Conservation (phyloP, 2,888 invertebrate species). For the Boloria selene region DNA sequence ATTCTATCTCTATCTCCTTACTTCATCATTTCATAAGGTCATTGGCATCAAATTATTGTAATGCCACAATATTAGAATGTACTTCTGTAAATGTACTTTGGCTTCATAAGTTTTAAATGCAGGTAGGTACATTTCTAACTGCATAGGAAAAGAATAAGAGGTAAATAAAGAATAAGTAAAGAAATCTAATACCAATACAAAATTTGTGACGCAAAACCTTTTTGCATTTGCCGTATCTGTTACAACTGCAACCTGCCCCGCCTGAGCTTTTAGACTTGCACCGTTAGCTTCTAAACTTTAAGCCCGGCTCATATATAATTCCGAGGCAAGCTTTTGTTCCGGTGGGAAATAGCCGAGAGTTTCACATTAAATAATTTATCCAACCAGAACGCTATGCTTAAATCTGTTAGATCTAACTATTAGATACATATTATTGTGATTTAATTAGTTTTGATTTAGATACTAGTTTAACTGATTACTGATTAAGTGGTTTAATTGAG, state of each 20-base stretch:
- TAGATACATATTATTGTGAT: conserved; percentile 33
- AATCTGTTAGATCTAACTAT: conserved; percentile 40
- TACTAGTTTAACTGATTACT: conserved; percentile 22
- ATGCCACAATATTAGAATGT: too few relatives aligned
- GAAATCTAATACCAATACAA: too few relatives aligned
- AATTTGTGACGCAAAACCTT: neutral
- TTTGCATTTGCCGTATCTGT: conserved; percentile 50
- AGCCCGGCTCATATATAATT: conserved; percentile 81
- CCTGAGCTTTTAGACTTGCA: conserved; percentile 82
- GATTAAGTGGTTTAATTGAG: conserved; percentile 24
- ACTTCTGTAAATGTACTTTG: too few relatives aligned
- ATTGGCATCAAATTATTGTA: too few relatives aligned
- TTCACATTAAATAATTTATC: conserved; percentile 73
- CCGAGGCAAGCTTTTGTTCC: conserved; percentile 79
- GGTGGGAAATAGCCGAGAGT: conserved; percentile 78
- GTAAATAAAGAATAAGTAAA: too few relatives aligned
- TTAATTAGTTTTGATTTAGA: conserved; percentile 39
- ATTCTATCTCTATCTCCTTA: too few relatives aligned
- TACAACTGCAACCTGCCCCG: conserved; percentile 42
- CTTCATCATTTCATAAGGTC: too few relatives aligned
- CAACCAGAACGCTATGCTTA: conserved; percentile 39
- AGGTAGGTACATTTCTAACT: too few relatives aligned
- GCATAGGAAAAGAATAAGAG: too few relatives aligned
- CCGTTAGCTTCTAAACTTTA: conserved; percentile 80
- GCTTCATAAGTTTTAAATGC: too few relatives aligned